phyloP scores from a whole-genome alignment of 1,140 invertebrate species.

The Drosophila funebris region DNA sequence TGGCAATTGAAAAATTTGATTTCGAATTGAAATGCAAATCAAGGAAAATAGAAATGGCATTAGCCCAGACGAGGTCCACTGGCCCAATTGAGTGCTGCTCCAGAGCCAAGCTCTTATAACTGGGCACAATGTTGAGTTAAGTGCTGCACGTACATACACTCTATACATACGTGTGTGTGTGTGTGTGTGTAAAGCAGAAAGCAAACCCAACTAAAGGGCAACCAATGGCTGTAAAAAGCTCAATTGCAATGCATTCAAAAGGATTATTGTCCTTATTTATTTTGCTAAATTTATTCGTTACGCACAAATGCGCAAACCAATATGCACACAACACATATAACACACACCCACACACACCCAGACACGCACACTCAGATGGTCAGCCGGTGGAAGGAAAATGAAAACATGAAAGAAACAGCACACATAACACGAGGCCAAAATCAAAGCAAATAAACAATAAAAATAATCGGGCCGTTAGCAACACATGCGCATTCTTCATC shows the following conservation, averaged over 20 bases:
- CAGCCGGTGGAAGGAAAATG: slow-evolving; percentile 43
- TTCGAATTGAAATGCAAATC: slow-evolving; percentile 81
- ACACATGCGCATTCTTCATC: slow-evolving; percentile 80
- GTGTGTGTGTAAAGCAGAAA: slow-evolving; percentile 12
- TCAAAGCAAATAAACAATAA: slow-evolving; percentile 82
- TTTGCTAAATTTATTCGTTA: slow-evolving; percentile 82
- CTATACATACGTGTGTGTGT: not conserved
- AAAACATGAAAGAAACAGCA: slow-evolving; percentile 67
- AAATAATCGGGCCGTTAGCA: slow-evolving; percentile 79
- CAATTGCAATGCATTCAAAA: slow-evolving; percentile 81
- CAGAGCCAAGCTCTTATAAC: slow-evolving; percentile 42
- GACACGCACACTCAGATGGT: not conserved
- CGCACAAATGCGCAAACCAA: slow-evolving; percentile 75
- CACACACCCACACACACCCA: slow-evolving; percentile 10
- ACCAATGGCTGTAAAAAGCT: slow-evolving; percentile 78
- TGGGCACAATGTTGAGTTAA: slow-evolving; percentile 61
- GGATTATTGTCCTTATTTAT: slow-evolving; percentile 82
- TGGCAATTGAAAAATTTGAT: slow-evolving; percentile 81
- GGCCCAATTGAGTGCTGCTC: slow-evolving; percentile 35
- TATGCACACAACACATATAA: slow-evolving; percentile 22
- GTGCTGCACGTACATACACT: slow-evolving; percentile 48
- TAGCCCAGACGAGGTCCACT: slow-evolving; percentile 34
- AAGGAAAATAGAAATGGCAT: slow-evolving; percentile 71
- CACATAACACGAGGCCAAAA: slow-evolving; percentile 58
- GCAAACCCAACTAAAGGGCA: slow-evolving; percentile 25